Percentiles rank a stretch among this genome's conserved stretches.
phyloP scores from a whole-genome alignment of 1,140 invertebrate genomes.

The Drosophila auraria region DNA sequence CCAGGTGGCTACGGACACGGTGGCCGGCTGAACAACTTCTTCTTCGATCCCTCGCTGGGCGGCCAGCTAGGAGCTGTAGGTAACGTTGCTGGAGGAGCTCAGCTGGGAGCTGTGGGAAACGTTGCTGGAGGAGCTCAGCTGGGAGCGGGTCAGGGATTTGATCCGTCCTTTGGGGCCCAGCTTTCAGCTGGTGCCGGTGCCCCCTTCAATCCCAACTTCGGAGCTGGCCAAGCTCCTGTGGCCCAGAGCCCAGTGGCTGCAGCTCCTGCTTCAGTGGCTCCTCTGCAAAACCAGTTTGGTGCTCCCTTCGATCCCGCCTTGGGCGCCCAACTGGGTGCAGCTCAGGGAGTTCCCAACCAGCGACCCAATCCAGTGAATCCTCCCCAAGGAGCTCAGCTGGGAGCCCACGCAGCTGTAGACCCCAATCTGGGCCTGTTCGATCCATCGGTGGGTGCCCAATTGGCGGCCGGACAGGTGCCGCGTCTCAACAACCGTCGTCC shows the following conservation, averaged over 20 bases:
- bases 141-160: conserved; percentile 27
- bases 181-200: conserved; percentile 25
- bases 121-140: conserved; percentile 36
- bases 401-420: conserved; percentile 12
- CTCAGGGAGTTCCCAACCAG: conserved; percentile 17
- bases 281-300: conserved; percentile 26
- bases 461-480: conserved; percentile 28
- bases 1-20: conserved; percentile 33
- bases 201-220: conserved; percentile 16
- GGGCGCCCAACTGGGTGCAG: conserved; percentile 35
- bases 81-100: conserved; percentile 6
- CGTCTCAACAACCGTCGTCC: conserved; percentile 41
- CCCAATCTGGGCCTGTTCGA: conserved; percentile 30
- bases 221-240: conserved; percentile 19
- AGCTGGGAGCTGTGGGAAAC: conserved; percentile 1
- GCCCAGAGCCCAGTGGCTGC: conserved; percentile 34
- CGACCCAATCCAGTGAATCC: conserved; percentile 20
- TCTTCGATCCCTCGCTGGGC: conserved; percentile 41
- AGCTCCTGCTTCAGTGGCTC: conserved; percentile 3
- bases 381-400: conserved; percentile 20
- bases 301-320: conserved; percentile 26
- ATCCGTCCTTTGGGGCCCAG: conserved; percentile 46
- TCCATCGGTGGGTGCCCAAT: conserved; percentile 30
- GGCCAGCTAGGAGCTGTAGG: conserved; percentile 40
- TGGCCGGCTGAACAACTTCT: conserved; percentile 34